phyloP scores from a whole-genome alignment of 2,797 vertebrate species.

The Anableps anableps region DNA sequence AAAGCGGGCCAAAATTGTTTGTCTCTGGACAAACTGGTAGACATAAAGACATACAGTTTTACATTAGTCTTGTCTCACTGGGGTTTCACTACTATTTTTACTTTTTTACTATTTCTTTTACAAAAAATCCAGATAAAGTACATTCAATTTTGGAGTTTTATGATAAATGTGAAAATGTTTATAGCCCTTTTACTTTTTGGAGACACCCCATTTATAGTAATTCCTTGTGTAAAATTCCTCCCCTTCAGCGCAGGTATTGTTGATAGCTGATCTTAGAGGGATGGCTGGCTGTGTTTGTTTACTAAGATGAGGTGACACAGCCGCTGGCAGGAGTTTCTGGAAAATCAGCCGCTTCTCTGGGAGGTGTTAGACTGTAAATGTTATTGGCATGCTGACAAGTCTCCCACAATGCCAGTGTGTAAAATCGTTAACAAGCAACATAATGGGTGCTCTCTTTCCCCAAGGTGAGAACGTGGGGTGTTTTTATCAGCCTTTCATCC shows the following conservation, averaged over 20 bases:
- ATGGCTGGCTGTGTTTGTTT: conserved; percentile 53
- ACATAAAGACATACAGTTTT: background rate
- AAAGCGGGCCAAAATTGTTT: background rate
- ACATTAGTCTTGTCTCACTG: background rate
- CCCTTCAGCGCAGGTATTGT: background rate
- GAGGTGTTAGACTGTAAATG: conserved; percentile 80
- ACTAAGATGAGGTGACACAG: conserved; percentile 45
- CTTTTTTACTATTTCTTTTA: background rate
- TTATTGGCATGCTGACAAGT: conserved; percentile 79
- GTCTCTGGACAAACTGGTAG: background rate
- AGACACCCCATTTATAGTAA: background rate
- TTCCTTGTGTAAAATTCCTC: background rate
- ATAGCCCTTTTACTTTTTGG: background rate
- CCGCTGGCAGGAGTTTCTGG: conserved; percentile 52
- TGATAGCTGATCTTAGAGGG: background rate
- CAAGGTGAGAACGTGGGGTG: conserved; percentile 70
- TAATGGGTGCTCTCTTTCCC: conserved; percentile 63
- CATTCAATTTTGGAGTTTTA: background rate
- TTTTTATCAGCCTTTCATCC: conserved; percentile 66
- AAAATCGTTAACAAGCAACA: conserved; percentile 77
- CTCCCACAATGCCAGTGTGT: conserved; percentile 70
- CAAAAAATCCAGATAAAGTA: background rate
- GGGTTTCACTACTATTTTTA: background rate
- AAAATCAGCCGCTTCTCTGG: conserved; percentile 53
- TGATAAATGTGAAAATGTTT: conserved; percentile 1